Conservation (phyloP, 2,888 invertebrate genomes). For the Aleiodes testaceus region DNA sequence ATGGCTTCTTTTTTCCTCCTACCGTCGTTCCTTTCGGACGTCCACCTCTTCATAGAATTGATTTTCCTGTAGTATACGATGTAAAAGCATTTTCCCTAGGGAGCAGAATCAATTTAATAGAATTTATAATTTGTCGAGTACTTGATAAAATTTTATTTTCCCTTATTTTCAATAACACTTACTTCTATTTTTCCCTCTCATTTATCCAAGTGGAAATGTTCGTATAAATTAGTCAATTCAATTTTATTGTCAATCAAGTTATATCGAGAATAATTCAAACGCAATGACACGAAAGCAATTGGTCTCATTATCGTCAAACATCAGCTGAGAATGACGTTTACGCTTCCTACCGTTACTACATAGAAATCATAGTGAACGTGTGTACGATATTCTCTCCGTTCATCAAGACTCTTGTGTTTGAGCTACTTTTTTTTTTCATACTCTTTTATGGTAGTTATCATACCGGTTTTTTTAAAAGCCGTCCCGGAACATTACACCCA, state of each 20-base stretch:
- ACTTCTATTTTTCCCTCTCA: background rate
- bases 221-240: slow-evolving; percentile 24
- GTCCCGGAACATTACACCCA: background rate
- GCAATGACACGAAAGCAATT: slow-evolving; percentile 24
- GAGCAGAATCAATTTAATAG: slow-evolving; percentile 27
- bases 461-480: slow-evolving; percentile 20
- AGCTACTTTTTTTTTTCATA: background rate
- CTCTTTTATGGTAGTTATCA: slow-evolving; percentile 1
- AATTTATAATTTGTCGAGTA: slow-evolving; percentile 19
- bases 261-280: slow-evolving; percentile 3
- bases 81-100: slow-evolving; percentile 23
- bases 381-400: background rate
- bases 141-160: slow-evolving; percentile 16
- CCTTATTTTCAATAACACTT: background rate
- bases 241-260: slow-evolving; percentile 6
- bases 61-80: slow-evolving; percentile 19
- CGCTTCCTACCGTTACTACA: slow-evolving; percentile 17
- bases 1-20: slow-evolving; percentile 13
- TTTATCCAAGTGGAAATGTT: slow-evolving; percentile 4
- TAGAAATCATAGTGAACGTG: slow-evolving; percentile 2
- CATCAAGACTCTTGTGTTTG: background rate
- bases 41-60: slow-evolving; percentile 27
- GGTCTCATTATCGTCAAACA: slow-evolving; percentile 28
- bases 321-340: slow-evolving; percentile 26
- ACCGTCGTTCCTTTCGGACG: background rate